Evolutionary conservation across 2,113 vertebrate genomes (phyloP).

Genomic region (Pipa parva): DNA sequence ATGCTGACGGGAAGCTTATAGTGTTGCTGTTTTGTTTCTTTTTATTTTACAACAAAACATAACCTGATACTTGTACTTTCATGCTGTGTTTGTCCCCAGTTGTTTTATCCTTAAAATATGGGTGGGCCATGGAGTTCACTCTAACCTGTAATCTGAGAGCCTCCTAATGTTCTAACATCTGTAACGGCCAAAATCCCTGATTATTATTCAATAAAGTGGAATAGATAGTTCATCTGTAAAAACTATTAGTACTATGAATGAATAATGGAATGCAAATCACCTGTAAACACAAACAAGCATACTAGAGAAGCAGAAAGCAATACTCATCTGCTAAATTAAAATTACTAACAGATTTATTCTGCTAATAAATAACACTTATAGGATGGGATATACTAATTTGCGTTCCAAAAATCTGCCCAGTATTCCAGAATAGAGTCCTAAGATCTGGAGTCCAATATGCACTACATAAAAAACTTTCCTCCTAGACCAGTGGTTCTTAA

Average conservation of each 20-base stretch:
- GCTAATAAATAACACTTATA: too few relatives aligned
- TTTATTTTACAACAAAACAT: conserved; percentile 57
- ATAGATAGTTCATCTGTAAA: not conserved
- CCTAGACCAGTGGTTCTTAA: too few relatives aligned
- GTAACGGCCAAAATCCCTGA: not conserved
- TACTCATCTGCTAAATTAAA: too few relatives aligned
- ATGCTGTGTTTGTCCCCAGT: conserved; percentile 55
- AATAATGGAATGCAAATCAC: not conserved
- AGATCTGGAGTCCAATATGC: too few relatives aligned
- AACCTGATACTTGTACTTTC: conserved; percentile 52
- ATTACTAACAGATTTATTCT: too few relatives aligned
- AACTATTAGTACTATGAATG: not conserved
- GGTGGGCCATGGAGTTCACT: conserved; percentile 55
- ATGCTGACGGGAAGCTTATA: too few relatives aligned
- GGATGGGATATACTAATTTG: too few relatives aligned
- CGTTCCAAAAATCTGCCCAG: too few relatives aligned
- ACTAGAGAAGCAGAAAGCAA: too few relatives aligned
- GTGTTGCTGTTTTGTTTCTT: conserved; percentile 18
- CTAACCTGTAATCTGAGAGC: conserved; percentile 62
- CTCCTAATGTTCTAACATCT: conserved; percentile 53
- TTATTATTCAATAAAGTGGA: not conserved
- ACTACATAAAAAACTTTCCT: too few relatives aligned
- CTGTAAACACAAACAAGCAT: too few relatives aligned
- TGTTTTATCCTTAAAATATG: conserved; percentile 52
- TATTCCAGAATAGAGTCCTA: too few relatives aligned